Conservation (phyloP, 2,888 invertebrate species). For the Cheilosia soror region DNA sequence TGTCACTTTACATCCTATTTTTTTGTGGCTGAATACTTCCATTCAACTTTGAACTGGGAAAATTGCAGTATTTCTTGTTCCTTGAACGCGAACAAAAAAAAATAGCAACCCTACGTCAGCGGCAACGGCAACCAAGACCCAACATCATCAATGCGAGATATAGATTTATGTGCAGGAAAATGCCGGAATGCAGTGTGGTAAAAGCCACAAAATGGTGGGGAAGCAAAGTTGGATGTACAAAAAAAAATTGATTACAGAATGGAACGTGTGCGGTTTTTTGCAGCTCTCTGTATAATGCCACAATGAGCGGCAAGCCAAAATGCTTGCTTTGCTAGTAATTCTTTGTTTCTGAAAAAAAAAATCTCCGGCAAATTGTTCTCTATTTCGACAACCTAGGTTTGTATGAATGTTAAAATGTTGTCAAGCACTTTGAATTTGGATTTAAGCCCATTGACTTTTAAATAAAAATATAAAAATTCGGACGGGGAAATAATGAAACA, state of each 20-base stretch:
- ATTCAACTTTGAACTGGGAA: conserved; percentile 55
- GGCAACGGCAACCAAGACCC: background rate
- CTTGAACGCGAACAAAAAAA: background rate
- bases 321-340: background rate
- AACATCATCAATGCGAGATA: conserved; percentile 37
- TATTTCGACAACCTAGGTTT: conserved; percentile 3
- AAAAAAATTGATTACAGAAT: conserved; percentile 45
- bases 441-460: too few species aligned
- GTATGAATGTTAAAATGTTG: conserved; percentile 6
- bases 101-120: background rate
- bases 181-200: conserved; percentile 41
- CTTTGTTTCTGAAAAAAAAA: conserved; percentile 17
- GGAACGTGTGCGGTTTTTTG: conserved; percentile 64
- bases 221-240: background rate
- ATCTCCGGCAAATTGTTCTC: conserved; percentile 1
- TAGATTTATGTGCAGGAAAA: conserved; percentile 50
- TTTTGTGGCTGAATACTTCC: background rate
- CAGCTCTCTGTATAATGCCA: conserved; percentile 42
- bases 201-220: conserved; percentile 39
- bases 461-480: too few species aligned
- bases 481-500: too few species aligned
- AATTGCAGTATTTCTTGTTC: conserved; percentile 31
- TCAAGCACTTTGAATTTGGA: conserved; percentile 3
- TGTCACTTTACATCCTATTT: background rate
- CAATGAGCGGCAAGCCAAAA: background rate